phyloP scores from a whole-genome alignment of 2,888 invertebrate species.

The Tenodera sinensis region DNA sequence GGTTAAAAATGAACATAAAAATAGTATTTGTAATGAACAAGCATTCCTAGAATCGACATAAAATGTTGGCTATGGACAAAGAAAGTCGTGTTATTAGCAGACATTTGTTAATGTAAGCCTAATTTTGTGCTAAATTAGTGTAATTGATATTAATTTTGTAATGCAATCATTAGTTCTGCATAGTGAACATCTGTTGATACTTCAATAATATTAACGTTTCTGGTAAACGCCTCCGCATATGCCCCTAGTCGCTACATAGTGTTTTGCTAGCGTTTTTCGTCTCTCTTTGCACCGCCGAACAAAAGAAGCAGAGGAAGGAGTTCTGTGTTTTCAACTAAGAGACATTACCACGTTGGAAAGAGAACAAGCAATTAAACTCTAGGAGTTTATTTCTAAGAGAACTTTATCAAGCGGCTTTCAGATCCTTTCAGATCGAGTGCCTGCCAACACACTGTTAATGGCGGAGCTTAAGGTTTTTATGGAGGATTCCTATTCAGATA shows the following conservation, averaged over 20 bases:
- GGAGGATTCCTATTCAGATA: not conserved
- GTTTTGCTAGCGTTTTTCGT: too few relatives aligned
- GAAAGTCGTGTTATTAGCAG: too few relatives aligned
- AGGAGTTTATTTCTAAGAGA: not conserved
- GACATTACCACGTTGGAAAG: not conserved
- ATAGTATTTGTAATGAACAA: too few relatives aligned
- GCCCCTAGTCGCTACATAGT: not conserved
- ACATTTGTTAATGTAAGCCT: too few relatives aligned
- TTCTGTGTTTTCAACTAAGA: not conserved
- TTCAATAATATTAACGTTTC: too few relatives aligned
- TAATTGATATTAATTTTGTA: too few relatives aligned
- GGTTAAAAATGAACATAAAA: too few relatives aligned
- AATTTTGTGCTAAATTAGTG: too few relatives aligned
- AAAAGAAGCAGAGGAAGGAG: not conserved
- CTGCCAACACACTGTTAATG: not conserved
- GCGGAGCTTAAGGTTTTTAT: not conserved
- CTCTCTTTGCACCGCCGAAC: not conserved
- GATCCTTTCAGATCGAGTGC: not conserved
- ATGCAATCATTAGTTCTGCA: too few relatives aligned
- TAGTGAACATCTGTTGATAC: too few relatives aligned
- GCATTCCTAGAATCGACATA: too few relatives aligned
- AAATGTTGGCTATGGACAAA: too few relatives aligned
- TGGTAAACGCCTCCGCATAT: not conserved
- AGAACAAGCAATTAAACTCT: not conserved
- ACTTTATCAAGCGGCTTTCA: not conserved